Conservation (phyloP, 2,888 invertebrate genomes). For the Nymphalis urticae region DNA sequence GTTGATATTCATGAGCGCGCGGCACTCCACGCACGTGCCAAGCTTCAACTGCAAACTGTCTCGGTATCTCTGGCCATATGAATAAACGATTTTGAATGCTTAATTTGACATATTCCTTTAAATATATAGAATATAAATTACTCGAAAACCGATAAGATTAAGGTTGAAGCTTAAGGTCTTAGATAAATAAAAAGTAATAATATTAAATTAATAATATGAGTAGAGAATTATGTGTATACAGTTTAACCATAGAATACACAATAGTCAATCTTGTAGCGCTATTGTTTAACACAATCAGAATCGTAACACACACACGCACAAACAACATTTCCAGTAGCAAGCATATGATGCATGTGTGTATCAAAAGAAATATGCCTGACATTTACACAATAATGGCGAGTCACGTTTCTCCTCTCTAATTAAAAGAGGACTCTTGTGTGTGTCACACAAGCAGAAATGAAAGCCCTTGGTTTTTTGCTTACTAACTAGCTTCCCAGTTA, state of each 20-base stretch:
- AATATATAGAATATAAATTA: background rate
- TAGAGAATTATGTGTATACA: no score
- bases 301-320: background rate
- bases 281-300: no score
- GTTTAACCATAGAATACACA: no score
- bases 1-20: slow-evolving; percentile 54
- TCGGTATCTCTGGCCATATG: slow-evolving; percentile 38
- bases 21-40: slow-evolving; percentile 51
- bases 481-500: slow-evolving; percentile 27
- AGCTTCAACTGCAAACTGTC: slow-evolving; percentile 43
- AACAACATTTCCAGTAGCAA: slow-evolving; percentile 6
- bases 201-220: no score
- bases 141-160: background rate
- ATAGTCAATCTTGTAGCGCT: no score
- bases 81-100: slow-evolving; percentile 33
- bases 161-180: no score
- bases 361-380: slow-evolving; percentile 23
- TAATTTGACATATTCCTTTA: slow-evolving; percentile 8
- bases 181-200: no score
- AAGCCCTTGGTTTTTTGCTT: slow-evolving; percentile 25
- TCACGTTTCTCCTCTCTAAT: slow-evolving; percentile 28
- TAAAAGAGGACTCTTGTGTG: slow-evolving; percentile 23
- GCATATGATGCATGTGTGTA: slow-evolving; percentile 10
- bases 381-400: slow-evolving; percentile 25
- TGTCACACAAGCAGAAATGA: slow-evolving; percentile 21